Percentiles rank a stretch among this genome's conserved stretches.
Conservation (phyloP, 1,140 invertebrate genomes). For the Drosophila truncata region DNA sequence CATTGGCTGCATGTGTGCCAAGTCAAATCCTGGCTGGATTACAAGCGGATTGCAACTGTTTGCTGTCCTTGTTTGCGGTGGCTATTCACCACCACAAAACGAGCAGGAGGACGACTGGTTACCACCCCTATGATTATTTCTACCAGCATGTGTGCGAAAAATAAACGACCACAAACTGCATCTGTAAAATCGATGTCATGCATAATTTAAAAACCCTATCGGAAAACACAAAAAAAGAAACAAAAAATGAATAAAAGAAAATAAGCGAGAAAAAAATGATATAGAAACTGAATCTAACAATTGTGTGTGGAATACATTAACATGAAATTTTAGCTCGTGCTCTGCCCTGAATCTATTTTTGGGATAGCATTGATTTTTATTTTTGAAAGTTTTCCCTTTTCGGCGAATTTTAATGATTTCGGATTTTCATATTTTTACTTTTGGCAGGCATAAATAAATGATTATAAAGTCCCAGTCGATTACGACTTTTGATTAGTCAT, state of each 20-base stretch:
- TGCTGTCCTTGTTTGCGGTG: slow-evolving; percentile 64
- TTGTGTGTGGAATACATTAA: slow-evolving; percentile 46
- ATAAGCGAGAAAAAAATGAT: not conserved
- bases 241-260: not conserved
- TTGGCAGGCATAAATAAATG: slow-evolving; percentile 1
- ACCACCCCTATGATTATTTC: slow-evolving; percentile 62
- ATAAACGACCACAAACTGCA: slow-evolving; percentile 69
- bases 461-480: slow-evolving; percentile 5
- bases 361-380: slow-evolving; percentile 30
- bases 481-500: slow-evolving; percentile 27
- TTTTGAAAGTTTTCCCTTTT: not conserved
- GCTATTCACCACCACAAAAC: slow-evolving; percentile 46
- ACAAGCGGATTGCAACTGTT: slow-evolving; percentile 66
- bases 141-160: slow-evolving; percentile 50
- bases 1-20: slow-evolving; percentile 53
- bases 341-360: slow-evolving; percentile 19
- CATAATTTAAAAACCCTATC: slow-evolving; percentile 64
- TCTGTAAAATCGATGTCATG: slow-evolving; percentile 78
- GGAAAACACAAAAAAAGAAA: slow-evolving; percentile 15
- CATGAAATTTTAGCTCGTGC: slow-evolving; percentile 5
- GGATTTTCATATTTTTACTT: not conserved
- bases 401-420: not conserved
- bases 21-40: slow-evolving; percentile 74
- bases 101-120: slow-evolving; percentile 12
- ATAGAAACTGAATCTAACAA: slow-evolving; percentile 36